Evolutionary conservation across 2,888 invertebrate genomes (phyloP).

Genomic region (Drosophila macrospina): DNA sequence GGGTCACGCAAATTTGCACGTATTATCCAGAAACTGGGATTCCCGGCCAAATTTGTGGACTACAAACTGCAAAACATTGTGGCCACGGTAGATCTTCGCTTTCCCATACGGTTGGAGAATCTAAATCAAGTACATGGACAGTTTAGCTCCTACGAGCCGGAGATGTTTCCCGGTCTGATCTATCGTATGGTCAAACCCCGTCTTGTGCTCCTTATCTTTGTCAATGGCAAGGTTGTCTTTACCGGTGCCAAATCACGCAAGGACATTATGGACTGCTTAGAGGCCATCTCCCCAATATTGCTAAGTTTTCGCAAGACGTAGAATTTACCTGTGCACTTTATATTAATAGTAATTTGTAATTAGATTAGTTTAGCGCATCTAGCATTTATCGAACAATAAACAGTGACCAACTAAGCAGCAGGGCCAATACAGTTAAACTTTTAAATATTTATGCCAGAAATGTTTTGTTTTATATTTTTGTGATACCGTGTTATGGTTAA

Average conservation of each 20-base stretch:
- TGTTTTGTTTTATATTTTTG: not conserved
- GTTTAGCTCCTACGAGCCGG: constrained; percentile 97
- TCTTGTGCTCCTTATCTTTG: constrained; percentile 98
- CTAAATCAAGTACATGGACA: constrained; percentile 91
- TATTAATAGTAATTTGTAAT: constrained; percentile 5
- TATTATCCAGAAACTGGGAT: constrained; percentile 93
- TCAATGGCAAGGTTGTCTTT: constrained; percentile 99
- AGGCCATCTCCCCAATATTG: constrained; percentile 97
- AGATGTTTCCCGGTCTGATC: constrained; percentile 99
- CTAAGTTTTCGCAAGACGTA: constrained; percentile 95
- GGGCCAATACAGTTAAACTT: constrained; percentile 5
- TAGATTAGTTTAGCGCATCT: constrained; percentile 5
- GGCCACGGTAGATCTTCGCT: constrained; percentile 91
- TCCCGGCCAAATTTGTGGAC: constrained; percentile 90
- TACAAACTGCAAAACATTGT: constrained; percentile 93
- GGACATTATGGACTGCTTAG: constrained; percentile 96
- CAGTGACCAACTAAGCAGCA: constrained; percentile 4
- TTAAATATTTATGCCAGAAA: not conserved
- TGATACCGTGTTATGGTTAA: not conserved
- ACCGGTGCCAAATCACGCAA: constrained; percentile 96
- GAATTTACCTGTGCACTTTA: constrained; percentile 52
- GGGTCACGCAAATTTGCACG: constrained; percentile 93
- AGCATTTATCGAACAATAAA: constrained; percentile 46
- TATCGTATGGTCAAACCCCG: constrained; percentile 98
- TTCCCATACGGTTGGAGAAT: constrained; percentile 91